phyloP scores from a whole-genome alignment of 2,113 vertebrate genomes.

The Sinocyclocheilus maitianheensis region DNA sequence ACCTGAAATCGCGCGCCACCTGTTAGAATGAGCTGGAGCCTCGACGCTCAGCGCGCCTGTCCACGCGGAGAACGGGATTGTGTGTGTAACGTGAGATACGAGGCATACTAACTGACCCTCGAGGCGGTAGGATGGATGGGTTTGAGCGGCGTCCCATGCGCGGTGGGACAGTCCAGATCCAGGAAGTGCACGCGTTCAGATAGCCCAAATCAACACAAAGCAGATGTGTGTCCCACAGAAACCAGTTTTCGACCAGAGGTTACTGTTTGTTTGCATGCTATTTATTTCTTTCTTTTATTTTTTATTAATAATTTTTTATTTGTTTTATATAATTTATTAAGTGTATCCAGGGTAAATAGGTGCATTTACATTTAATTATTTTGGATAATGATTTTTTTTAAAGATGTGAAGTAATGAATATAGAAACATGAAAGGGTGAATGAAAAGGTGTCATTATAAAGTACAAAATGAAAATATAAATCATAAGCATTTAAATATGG shows the following conservation, averaged over 20 bases:
- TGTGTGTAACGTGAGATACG: neutral
- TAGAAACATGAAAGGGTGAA: too few species aligned
- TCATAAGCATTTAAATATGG: too few species aligned
- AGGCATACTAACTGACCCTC: neutral
- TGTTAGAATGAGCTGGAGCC: constrained; percentile 70
- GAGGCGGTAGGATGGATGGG: neutral
- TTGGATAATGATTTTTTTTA: too few species aligned
- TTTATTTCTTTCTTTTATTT: neutral
- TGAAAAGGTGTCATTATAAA: too few species aligned
- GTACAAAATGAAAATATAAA: too few species aligned
- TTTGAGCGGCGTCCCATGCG: constrained; percentile 1
- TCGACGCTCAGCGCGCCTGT: neutral
- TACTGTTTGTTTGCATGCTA: neutral
- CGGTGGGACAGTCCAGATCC: constrained; percentile 19
- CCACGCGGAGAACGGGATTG: neutral
- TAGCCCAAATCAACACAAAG: constrained; percentile 12
- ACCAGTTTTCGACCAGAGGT: neutral
- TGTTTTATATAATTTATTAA: neutral
- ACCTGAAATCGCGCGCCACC: constrained; percentile 68
- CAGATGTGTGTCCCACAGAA: neutral
- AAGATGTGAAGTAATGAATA: too few species aligned
- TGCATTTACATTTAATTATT: neutral
- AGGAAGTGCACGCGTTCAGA: constrained; percentile 23
- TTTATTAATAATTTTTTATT: neutral
- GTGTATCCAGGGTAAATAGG: neutral